A percentile compares a stretch with the other conserved stretches of the same genome.
These are phyloP conservation scores for Palythoa grandis DNA, from an alignment of 92 coral and sea anemone genomes.

Conservation along the genomic window DNA sequence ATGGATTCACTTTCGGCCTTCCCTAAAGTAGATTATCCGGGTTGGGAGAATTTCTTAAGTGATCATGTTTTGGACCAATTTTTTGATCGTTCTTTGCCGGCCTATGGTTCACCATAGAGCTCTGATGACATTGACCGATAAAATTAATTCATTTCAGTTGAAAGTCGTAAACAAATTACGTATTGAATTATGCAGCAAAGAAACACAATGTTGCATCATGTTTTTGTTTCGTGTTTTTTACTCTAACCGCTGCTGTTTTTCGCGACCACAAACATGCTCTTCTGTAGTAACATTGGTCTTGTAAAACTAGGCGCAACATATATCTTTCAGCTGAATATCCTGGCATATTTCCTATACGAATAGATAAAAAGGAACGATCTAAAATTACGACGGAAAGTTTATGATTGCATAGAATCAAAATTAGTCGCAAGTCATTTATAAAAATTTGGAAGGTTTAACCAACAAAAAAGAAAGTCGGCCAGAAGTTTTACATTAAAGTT, in stretches of 20 bases:
- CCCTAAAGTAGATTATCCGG: neutral
- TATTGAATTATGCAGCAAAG: slow-evolving; percentile 1
- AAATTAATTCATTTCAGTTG: slow-evolving; percentile 15
- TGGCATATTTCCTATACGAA: slow-evolving; percentile 7
- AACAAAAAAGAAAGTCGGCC: neutral
- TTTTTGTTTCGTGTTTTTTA: neutral
- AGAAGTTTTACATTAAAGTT: no score
- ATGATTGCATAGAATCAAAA: neutral
- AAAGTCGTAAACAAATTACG: slow-evolving; percentile 24
- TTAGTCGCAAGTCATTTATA: neutral
- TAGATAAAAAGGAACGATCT: neutral
- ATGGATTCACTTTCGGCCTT: neutral
- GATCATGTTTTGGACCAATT: slow-evolving; percentile 28
- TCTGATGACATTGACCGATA: slow-evolving; percentile 37
- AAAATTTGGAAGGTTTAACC: neutral
- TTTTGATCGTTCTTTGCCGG: slow-evolving; percentile 26
- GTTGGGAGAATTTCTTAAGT: slow-evolving; percentile 24
- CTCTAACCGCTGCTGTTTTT: neutral
- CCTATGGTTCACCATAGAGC: slow-evolving; percentile 23
- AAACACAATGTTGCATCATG: neutral
- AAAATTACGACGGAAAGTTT: neutral
- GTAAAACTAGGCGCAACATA: neutral
- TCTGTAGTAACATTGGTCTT: neutral
- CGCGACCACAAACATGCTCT: neutral
- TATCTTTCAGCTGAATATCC: neutral